Evolutionary conservation across 2,888 invertebrate genomes (phyloP).

Genomic region (Conops quadrifasciatus): DNA sequence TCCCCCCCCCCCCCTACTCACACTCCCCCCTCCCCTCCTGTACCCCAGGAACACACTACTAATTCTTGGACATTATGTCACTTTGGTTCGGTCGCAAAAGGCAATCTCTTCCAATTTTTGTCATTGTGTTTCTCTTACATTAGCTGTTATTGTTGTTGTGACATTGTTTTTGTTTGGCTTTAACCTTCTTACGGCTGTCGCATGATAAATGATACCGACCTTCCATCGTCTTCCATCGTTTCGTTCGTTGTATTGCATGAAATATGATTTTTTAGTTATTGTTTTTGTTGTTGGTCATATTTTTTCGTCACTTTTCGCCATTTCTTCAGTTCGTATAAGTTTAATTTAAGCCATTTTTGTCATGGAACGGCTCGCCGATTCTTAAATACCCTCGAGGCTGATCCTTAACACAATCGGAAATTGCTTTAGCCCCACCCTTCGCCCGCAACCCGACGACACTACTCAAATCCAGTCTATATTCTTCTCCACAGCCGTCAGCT

Average conservation of each 20-base stretch:
- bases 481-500: neutral
- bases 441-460: no score
- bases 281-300: constrained; percentile 21
- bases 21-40: constrained; percentile 15
- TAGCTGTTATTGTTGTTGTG: neutral
- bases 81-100: constrained; percentile 31
- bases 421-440: constrained; percentile 38
- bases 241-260: constrained; percentile 40
- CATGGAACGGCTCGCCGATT: constrained; percentile 44
- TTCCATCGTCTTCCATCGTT: constrained; percentile 39
- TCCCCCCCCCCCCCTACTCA: neutral
- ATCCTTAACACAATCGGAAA: constrained; percentile 44
- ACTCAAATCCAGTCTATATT: neutral
- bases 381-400: constrained; percentile 49
- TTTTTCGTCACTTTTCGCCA: constrained; percentile 31
- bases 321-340: constrained; percentile 18
- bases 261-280: constrained; percentile 45
- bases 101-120: constrained; percentile 40
- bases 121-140: constrained; percentile 12
- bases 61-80: constrained; percentile 40
- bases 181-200: constrained; percentile 45
- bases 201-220: constrained; percentile 51
- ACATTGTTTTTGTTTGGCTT: neutral
- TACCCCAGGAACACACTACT: neutral
- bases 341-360: constrained; percentile 42